These are phyloP conservation scores for Pandion haliaetus DNA, from an alignment of 2,113 vertebrate genomes.

Conservation along the genomic window DNA sequence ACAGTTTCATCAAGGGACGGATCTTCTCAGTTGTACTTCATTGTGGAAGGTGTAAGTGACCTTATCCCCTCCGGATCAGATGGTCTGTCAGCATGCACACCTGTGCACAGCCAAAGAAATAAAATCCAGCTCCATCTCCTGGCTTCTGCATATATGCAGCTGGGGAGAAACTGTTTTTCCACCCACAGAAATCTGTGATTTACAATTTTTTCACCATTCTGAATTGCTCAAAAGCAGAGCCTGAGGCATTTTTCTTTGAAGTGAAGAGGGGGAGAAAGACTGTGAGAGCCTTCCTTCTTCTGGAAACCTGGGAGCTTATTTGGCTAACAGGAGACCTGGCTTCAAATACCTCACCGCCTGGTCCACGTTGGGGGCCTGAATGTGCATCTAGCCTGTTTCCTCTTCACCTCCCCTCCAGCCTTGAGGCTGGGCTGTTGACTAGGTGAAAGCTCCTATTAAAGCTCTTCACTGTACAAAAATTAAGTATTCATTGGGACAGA, in stretches of 20 bases:
- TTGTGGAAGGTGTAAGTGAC: not conserved
- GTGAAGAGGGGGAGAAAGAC: not conserved
- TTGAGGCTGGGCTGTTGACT: not conserved
- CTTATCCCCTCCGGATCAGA: not conserved
- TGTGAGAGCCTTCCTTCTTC: not conserved
- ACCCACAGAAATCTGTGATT: not conserved
- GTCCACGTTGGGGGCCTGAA: not conserved
- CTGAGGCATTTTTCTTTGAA: not conserved
- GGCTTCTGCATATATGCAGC: not conserved
- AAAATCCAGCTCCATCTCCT: not conserved
- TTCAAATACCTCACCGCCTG: not conserved
- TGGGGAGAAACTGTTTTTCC: not conserved
- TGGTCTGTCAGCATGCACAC: not conserved
- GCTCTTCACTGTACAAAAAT: not conserved
- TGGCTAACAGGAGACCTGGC: not conserved
- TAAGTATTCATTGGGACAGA: not conserved
- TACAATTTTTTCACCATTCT: not conserved
- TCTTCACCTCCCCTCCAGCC: not conserved
- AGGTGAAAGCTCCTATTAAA: not conserved
- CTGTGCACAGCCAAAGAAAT: not conserved
- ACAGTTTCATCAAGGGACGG: not conserved
- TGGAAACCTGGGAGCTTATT: not conserved
- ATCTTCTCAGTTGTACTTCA: not conserved
- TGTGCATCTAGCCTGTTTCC: not conserved
- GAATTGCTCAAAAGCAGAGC: not conserved